Conservation (phyloP, 2,797 vertebrate species). For the Oryzias sinensis region DNA sequence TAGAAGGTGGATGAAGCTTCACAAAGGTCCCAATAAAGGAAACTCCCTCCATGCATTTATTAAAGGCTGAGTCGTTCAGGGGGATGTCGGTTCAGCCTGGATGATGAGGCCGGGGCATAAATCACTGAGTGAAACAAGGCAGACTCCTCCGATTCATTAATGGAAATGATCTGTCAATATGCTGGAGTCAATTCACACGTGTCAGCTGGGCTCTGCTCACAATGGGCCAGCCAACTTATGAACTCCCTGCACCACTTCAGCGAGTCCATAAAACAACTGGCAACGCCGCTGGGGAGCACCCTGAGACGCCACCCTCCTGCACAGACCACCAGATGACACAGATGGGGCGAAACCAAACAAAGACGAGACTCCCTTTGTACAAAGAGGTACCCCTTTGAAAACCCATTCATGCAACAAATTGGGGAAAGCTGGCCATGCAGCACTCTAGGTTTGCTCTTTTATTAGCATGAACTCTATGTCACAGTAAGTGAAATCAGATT, state of each 20-base stretch:
- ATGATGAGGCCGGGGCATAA: conserved; percentile 76
- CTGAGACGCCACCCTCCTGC: conserved; percentile 84
- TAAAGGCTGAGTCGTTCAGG: conserved; percentile 37
- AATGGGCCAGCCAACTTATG: conserved; percentile 92
- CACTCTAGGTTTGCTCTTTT: conserved; percentile 82
- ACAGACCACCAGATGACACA: conserved; percentile 97
- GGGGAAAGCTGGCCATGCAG: conserved; percentile 83
- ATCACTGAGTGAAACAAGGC: conserved; percentile 86
- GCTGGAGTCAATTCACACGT: conserved; percentile 90
- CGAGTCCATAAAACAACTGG: conserved; percentile 98
- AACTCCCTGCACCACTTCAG: conserved; percentile 90
- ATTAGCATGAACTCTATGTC: conserved; percentile 73
- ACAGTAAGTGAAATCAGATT: conserved; percentile 80
- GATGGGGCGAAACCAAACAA: conserved; percentile 92
- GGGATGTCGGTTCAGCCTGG: conserved; percentile 53
- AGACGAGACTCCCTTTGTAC: conserved; percentile 88
- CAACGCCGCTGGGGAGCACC: conserved; percentile 85
- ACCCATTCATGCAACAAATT: conserved; percentile 92
- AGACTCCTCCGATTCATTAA: conserved; percentile 91
- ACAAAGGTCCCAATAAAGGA: conserved; percentile 16
- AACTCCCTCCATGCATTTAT: conserved; percentile 23
- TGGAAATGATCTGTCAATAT: conserved; percentile 97
- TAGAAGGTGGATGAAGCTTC: conserved; percentile 8
- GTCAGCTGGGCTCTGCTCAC: conserved; percentile 92
- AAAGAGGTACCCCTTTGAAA: conserved; percentile 85